These are phyloP conservation scores for Junonia oenone DNA, from an alignment of 2,888 invertebrate species.

Conservation along the genomic window DNA sequence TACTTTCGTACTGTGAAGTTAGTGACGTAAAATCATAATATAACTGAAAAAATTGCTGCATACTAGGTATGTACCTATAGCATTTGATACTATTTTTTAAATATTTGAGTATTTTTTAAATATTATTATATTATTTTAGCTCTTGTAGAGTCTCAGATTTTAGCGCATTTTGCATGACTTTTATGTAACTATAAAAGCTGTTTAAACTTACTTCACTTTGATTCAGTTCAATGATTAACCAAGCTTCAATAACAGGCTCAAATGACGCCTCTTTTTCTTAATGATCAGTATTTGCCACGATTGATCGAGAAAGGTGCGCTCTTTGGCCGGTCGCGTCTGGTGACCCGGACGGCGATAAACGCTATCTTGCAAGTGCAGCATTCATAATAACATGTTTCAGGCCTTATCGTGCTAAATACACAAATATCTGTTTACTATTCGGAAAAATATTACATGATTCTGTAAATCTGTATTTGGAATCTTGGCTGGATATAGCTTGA, in stretches of 20 bases:
- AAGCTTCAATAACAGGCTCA: background rate
- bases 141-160: too few species aligned
- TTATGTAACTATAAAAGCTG: too few species aligned
- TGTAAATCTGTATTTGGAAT: background rate
- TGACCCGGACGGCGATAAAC: conserved; percentile 47
- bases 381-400: conserved; percentile 33
- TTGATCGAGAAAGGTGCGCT: conserved; percentile 41
- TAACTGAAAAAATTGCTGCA: too few species aligned
- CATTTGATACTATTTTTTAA: too few species aligned
- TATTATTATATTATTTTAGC: too few species aligned
- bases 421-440: conserved; percentile 17
- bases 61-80: too few species aligned
- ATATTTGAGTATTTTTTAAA: too few species aligned
- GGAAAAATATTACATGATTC: background rate
- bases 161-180: too few species aligned
- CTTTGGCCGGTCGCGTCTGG: conserved; percentile 41
- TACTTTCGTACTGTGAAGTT: too few species aligned
- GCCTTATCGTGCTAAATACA: conserved; percentile 28
- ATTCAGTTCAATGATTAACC: too few species aligned
- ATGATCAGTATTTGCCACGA: conserved; percentile 33
- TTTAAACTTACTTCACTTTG: too few species aligned
- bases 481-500: background rate
- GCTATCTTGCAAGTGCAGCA: conserved; percentile 43
- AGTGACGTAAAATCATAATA: too few species aligned
- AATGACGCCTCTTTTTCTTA: conserved; percentile 1